Evolutionary conservation across 2,888 invertebrate species (phyloP).

Genomic region (Aspidapion aeneum): DNA sequence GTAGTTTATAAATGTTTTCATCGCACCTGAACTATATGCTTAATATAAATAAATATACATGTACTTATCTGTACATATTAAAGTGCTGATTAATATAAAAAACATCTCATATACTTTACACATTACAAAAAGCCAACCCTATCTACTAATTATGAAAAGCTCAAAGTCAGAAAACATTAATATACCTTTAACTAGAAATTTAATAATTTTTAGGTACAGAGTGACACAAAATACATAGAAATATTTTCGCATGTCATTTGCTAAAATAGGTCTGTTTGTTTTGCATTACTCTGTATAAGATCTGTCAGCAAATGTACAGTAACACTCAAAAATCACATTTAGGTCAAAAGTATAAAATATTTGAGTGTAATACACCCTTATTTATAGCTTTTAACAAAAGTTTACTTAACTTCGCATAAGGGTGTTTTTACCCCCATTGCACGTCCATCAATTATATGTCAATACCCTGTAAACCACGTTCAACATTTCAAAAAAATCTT

Average conservation of each 20-base stretch:
- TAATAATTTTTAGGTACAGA: not conserved
- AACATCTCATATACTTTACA: slow-evolving; percentile 39
- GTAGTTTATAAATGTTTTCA: no score
- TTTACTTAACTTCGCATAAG: not conserved
- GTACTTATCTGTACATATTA: slow-evolving; percentile 13
- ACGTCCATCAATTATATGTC: not conserved
- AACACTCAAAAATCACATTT: not conserved
- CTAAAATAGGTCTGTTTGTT: no score
- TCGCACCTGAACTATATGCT: not conserved
- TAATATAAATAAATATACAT: slow-evolving; percentile 2
- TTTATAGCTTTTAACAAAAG: not conserved
- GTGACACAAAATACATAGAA: no score
- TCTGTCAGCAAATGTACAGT: slow-evolving; percentile 4
- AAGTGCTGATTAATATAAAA: slow-evolving; percentile 39
- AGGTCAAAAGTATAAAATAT: not conserved
- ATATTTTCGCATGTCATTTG: no score
- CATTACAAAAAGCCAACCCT: slow-evolving; percentile 39
- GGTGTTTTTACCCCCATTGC: slow-evolving; percentile 1
- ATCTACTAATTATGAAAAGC: slow-evolving; percentile 26
- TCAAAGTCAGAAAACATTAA: slow-evolving; percentile 19
- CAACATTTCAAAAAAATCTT: not conserved
- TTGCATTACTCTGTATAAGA: not conserved
- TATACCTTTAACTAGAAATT: slow-evolving; percentile 1
- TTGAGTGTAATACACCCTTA: not conserved
- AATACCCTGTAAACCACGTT: slow-evolving; percentile 3